Percentiles rank a stretch among this genome's conserved stretches.
These are phyloP conservation scores for Baryphthengus martii DNA, from an alignment of 2,113 vertebrate genomes.

Conservation along the genomic window DNA sequence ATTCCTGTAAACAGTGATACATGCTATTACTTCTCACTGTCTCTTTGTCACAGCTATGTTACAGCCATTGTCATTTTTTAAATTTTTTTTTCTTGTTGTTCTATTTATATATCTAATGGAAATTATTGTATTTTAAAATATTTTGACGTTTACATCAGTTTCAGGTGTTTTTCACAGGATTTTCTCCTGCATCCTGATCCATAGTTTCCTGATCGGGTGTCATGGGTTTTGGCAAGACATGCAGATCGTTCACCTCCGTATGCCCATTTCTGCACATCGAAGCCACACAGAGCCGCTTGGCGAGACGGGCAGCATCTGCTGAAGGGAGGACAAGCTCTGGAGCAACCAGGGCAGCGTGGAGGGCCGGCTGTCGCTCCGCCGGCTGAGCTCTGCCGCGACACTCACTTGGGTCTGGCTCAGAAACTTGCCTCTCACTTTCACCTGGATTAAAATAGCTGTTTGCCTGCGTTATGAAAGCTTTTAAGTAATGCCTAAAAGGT, in stretches of 20 bases:
- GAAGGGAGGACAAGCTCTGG: not conserved
- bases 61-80: not conserved
- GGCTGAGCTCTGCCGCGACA: not conserved
- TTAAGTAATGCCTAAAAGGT: not conserved
- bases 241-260: not conserved
- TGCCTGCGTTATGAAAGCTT: not conserved
- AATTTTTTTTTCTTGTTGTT: not conserved
- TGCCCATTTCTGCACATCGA: not conserved
- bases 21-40: conserved; percentile 24
- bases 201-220: not conserved
- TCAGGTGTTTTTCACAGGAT: conserved; percentile 9
- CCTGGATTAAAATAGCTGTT: not conserved
- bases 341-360: not conserved
- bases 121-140: conserved; percentile 44
- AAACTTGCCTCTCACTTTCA: not conserved
- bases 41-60: conserved; percentile 19
- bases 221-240: not conserved
- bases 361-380: not conserved
- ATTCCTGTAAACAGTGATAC: conserved; percentile 44
- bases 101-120: conserved; percentile 7
- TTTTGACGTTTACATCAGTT: not conserved
- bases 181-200: not conserved
- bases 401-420: not conserved
- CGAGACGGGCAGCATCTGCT: not conserved
- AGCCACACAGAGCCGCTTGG: not conserved